Conservation (phyloP, 2,113 vertebrate genomes). For the Gnathonemus echidnorhynchus region DNA sequence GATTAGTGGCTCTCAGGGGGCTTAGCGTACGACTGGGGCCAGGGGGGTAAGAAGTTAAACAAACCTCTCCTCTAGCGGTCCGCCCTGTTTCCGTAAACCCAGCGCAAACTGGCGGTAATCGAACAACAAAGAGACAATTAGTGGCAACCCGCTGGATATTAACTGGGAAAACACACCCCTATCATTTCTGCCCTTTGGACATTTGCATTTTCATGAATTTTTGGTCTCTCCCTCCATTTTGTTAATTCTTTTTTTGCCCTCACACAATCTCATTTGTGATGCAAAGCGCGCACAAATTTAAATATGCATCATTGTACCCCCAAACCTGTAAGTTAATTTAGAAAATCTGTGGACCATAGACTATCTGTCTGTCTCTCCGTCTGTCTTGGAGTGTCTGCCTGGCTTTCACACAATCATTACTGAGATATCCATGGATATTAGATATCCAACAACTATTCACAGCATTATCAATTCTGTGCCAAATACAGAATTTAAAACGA, state of each 20-base stretch:
- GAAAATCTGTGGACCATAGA: slow-evolving; percentile 35
- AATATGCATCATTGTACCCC: slow-evolving; percentile 58
- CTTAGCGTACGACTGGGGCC: slow-evolving; percentile 41
- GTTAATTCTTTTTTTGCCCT: slow-evolving; percentile 34
- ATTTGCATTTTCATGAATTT: slow-evolving; percentile 70
- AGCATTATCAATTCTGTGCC: not conserved
- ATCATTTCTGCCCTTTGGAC: slow-evolving; percentile 44
- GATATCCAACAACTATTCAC: not conserved
- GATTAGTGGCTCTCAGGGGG: slow-evolving; percentile 56
- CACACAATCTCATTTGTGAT: slow-evolving; percentile 53
- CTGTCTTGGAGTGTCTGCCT: not conserved
- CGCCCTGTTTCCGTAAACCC: slow-evolving; percentile 45
- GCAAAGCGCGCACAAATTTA: slow-evolving; percentile 63
- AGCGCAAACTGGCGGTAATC: slow-evolving; percentile 60
- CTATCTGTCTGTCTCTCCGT: slow-evolving; percentile 32
- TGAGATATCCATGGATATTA: not conserved
- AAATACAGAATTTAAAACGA: not conserved
- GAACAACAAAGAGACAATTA: slow-evolving; percentile 70
- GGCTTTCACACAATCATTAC: slow-evolving; percentile 7
- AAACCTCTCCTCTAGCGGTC: slow-evolving; percentile 45
- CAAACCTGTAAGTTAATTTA: slow-evolving; percentile 44
- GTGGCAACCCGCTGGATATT: slow-evolving; percentile 51
- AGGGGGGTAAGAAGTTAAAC: slow-evolving; percentile 51
- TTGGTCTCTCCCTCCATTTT: slow-evolving; percentile 32
- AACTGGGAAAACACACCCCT: slow-evolving; percentile 50